These are phyloP conservation scores for Teinopalpus imperialis DNA, from an alignment of 2,888 invertebrate genomes.

Conservation along the genomic window DNA sequence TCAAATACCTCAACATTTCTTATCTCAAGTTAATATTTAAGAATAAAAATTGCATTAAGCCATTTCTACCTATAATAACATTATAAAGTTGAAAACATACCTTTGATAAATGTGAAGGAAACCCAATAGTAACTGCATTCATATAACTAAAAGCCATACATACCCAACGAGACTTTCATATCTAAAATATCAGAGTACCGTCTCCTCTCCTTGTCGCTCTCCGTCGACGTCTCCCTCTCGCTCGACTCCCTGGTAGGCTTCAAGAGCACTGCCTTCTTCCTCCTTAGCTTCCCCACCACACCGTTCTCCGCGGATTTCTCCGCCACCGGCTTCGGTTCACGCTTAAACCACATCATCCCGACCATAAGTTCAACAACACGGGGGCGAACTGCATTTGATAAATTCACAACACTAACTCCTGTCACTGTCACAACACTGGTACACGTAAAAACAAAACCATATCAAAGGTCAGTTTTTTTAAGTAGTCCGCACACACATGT, in stretches of 20 bases:
- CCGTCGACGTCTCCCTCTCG: slow-evolving; percentile 72
- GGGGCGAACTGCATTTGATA: slow-evolving; percentile 7
- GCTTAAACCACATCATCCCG: slow-evolving; percentile 77
- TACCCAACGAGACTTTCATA: slow-evolving; percentile 70
- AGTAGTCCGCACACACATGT: slow-evolving; percentile 15
- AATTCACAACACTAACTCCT: not conserved
- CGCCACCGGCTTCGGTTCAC: slow-evolving; percentile 64
- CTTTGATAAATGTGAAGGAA: slow-evolving; percentile 43
- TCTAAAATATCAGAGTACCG: slow-evolving; percentile 73
- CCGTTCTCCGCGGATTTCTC: slow-evolving; percentile 65
- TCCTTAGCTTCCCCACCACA: slow-evolving; percentile 59
- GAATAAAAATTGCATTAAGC: slow-evolving; percentile 13
- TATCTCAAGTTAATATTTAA: not conserved
- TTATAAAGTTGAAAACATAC: slow-evolving; percentile 9
- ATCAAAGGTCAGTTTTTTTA: not conserved
- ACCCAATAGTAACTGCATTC: slow-evolving; percentile 19
- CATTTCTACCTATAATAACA: slow-evolving; percentile 3
- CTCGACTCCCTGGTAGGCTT: slow-evolving; percentile 72
- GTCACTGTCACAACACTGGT: not conserved
- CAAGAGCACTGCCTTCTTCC: slow-evolving; percentile 63
- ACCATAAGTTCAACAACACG: slow-evolving; percentile 37
- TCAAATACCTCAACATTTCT: too few relatives aligned
- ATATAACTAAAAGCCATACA: slow-evolving; percentile 37
- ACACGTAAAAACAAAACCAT: too few relatives aligned
- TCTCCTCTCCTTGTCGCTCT: slow-evolving; percentile 72